These are phyloP conservation scores for Willisornis vidua DNA, from an alignment of 2,113 vertebrate genomes.

Conservation along the genomic window DNA sequence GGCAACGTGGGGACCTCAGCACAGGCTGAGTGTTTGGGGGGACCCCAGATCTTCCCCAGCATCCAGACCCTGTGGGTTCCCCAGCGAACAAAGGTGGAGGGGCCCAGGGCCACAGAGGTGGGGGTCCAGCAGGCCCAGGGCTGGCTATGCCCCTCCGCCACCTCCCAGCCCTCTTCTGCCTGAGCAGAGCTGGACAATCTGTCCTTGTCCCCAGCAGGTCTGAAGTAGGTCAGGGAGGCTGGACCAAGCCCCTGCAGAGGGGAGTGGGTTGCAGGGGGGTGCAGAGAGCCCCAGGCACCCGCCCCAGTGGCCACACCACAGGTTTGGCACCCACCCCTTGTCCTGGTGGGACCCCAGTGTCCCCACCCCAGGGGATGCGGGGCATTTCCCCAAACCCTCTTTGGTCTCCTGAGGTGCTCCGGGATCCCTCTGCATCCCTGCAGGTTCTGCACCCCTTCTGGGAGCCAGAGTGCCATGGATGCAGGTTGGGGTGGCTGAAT, in stretches of 20 bases:
- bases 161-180: slow-evolving; percentile 38
- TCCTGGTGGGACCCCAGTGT: neutral
- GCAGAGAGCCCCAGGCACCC: neutral
- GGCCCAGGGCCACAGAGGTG: fast-evolving
- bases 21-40: neutral
- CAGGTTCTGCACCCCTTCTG: neutral
- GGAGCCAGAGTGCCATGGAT: neutral
- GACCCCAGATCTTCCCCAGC: neutral
- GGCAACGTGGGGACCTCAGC: neutral
- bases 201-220: neutral
- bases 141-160: fast-evolving
- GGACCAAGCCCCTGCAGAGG: neutral
- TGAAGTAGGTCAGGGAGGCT: slow-evolving; percentile 61
- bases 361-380: neutral
- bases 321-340: neutral
- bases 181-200: slow-evolving; percentile 40
- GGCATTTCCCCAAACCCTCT: neutral
- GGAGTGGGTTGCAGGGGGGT: neutral
- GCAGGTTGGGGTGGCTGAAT: neutral
- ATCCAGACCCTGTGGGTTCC: neutral
- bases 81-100: neutral
- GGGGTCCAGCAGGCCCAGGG: neutral
- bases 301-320: neutral
- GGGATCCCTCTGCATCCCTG: neutral
- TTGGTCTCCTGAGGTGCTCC: neutral